phyloP scores from a whole-genome alignment of 2,888 invertebrate species.

The Dynastes tityus region DNA sequence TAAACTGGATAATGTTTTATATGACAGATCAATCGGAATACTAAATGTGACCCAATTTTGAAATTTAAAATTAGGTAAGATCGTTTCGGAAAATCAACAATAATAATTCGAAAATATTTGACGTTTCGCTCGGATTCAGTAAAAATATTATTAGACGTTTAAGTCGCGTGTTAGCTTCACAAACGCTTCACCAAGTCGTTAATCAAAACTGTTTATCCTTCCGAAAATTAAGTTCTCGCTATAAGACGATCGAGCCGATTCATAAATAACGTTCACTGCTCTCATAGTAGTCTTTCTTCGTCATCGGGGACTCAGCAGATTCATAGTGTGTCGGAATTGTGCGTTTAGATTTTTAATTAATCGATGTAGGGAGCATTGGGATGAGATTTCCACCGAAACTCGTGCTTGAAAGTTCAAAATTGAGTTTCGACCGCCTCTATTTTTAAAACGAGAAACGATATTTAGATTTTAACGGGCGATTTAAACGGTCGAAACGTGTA shows the following conservation, averaged over 20 bases:
- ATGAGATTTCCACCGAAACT: neutral
- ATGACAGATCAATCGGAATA: no score
- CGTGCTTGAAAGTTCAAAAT: slow-evolving; percentile 24
- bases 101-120: slow-evolving; percentile 18
- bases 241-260: slow-evolving; percentile 17
- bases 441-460: slow-evolving; percentile 37
- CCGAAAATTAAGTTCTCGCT: slow-evolving; percentile 40
- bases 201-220: slow-evolving; percentile 45
- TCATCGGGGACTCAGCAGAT: neutral
- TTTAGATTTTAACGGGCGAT: slow-evolving; percentile 26
- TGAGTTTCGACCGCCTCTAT: slow-evolving; percentile 36
- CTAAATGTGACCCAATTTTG: no score
- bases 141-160: slow-evolving; percentile 45
- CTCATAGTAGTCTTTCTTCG: neutral
- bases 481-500: slow-evolving; percentile 19
- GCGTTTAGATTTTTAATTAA: neutral
- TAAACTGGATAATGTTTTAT: no score
- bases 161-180: slow-evolving; percentile 28
- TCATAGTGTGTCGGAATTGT: neutral
- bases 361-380: neutral
- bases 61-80: no score
- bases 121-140: neutral
- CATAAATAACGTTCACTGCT: slow-evolving; percentile 26
- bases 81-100: no score
- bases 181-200: slow-evolving; percentile 33